These are phyloP conservation scores for Lophius piscatorius DNA, from an alignment of 2,113 vertebrate species.

Conservation along the genomic window DNA sequence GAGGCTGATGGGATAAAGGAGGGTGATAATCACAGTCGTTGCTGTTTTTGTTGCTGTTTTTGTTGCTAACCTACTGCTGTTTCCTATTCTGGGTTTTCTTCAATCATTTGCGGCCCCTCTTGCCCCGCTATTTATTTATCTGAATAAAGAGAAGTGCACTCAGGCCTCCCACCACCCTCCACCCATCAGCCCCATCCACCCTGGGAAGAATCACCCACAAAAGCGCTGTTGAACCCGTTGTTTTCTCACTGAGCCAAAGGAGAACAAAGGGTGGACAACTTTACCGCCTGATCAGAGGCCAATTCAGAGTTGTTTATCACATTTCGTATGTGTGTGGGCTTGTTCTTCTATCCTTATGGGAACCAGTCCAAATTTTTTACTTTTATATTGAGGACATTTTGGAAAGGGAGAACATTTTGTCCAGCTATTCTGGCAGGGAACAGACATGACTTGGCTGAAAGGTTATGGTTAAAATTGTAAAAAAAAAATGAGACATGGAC, in stretches of 20 bases:
- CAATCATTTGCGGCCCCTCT: constrained; percentile 18
- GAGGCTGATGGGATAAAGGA: constrained; percentile 37
- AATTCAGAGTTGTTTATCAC: constrained; percentile 35
- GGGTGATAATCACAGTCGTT: constrained; percentile 30
- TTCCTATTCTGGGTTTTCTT: constrained; percentile 56
- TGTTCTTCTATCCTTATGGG: too few relatives aligned
- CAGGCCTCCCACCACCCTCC: constrained; percentile 31
- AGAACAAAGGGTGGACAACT: constrained; percentile 44
- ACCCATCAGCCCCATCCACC: constrained; percentile 33
- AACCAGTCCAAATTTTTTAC: too few relatives aligned
- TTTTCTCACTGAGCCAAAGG: constrained; percentile 26
- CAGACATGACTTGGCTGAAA: too few relatives aligned
- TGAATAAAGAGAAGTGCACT: constrained; percentile 51
- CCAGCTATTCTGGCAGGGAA: too few relatives aligned
- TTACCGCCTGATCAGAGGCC: constrained; percentile 26
- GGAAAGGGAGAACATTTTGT: too few relatives aligned
- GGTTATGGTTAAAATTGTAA: too few relatives aligned
- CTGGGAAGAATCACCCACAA: constrained; percentile 56
- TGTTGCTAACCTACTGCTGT: constrained; percentile 45
- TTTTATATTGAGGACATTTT: too few relatives aligned
- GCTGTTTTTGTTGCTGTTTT: too few relatives aligned
- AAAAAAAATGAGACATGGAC: too few relatives aligned
- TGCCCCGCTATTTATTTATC: constrained; percentile 38
- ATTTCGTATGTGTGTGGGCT: too few relatives aligned
- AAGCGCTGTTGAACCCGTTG: constrained; percentile 45